These are phyloP conservation scores for Troides helena DNA, from an alignment of 2,888 invertebrate species.

Conservation along the genomic window DNA sequence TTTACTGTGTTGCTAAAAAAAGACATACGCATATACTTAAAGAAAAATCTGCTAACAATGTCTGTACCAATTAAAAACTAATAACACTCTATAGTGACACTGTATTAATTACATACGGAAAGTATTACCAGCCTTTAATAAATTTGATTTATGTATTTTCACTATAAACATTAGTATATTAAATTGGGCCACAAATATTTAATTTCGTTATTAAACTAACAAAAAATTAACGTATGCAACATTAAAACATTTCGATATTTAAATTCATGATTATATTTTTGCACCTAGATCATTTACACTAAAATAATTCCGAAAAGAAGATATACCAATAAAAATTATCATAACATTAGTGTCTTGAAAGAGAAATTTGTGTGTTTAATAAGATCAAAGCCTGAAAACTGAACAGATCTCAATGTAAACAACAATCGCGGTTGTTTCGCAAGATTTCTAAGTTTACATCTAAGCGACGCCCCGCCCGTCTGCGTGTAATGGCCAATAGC, in stretches of 20 bases:
- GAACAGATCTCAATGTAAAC: slow-evolving; percentile 38
- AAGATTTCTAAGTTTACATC: slow-evolving; percentile 68
- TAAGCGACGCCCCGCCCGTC: slow-evolving; percentile 74
- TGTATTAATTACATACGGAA: background rate
- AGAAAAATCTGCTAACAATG: background rate
- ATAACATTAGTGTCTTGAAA: background rate
- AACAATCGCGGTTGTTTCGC: slow-evolving; percentile 36
- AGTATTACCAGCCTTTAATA: background rate
- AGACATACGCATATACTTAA: background rate
- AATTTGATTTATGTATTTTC: background rate
- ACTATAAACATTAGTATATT: background rate
- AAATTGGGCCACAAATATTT: background rate
- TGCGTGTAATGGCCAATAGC: slow-evolving; percentile 66
- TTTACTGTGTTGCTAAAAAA: background rate
- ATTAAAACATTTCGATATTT: background rate
- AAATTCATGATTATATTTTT: background rate
- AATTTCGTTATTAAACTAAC: background rate
- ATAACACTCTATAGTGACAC: background rate
- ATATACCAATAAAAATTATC: background rate
- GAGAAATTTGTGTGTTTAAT: background rate
- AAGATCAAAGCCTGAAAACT: background rate
- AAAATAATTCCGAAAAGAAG: background rate
- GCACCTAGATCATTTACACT: background rate
- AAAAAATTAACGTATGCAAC: background rate
- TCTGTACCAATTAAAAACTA: background rate